Percentiles rank a stretch among this genome's conserved stretches.
Conservation (phyloP, 2,113 vertebrate genomes). For the Trogon surrucura region DNA sequence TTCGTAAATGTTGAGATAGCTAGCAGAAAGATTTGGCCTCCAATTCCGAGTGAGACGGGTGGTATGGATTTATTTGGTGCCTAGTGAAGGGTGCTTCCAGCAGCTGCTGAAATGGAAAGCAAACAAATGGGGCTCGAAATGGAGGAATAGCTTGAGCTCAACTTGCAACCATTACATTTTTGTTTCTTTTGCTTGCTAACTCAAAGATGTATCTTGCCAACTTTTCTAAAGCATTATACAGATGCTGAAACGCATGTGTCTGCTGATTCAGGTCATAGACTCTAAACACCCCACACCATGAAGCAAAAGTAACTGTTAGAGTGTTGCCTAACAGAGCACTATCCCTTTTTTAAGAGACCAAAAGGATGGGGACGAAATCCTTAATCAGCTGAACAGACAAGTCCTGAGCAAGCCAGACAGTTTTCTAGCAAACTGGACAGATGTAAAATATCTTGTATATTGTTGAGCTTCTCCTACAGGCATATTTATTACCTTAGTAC, state of each 20-base stretch:
- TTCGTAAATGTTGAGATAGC: neutral
- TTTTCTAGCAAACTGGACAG: neutral
- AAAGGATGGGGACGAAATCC: neutral
- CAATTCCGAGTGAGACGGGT: constrained; percentile 4
- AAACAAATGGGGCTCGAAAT: constrained; percentile 22
- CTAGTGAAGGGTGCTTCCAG: constrained; percentile 6
- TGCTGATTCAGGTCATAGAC: neutral
- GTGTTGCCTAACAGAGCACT: neutral
- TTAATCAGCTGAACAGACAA: neutral
- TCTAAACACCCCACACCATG: neutral
- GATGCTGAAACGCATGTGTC: neutral
- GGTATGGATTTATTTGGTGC: constrained; percentile 37
- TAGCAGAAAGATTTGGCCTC: neutral
- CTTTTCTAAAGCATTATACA: neutral
- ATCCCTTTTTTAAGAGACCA: neutral
- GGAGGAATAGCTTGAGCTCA: neutral
- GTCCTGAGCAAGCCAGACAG: neutral
- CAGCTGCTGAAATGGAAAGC: constrained; percentile 56
- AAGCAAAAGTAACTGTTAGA: neutral
- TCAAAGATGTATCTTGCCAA: neutral
- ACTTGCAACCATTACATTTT: neutral
- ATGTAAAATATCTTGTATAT: neutral
- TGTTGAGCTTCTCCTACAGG: neutral
- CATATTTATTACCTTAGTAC: neutral
- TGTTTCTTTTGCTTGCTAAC: neutral